Percentiles rank a stretch among this genome's conserved stretches.
These are phyloP conservation scores for Drosophila sordidula DNA, from an alignment of 2,888 invertebrate species.

Conservation along the genomic window DNA sequence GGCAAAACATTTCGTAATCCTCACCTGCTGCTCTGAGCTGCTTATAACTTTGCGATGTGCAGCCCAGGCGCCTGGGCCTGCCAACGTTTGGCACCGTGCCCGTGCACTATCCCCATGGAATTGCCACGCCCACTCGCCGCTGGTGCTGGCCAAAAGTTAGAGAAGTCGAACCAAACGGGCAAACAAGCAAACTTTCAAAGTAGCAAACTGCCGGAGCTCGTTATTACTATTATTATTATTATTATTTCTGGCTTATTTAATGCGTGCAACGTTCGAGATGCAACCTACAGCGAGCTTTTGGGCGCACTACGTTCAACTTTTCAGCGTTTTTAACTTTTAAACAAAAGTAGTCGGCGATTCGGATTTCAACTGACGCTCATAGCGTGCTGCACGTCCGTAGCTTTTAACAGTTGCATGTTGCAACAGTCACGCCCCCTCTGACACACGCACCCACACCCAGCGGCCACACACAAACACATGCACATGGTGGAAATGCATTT, in stretches of 20 bases:
- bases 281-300: conserved; percentile 42
- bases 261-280: conserved; percentile 25
- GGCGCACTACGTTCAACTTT: conserved; percentile 42
- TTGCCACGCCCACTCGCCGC: conserved; percentile 44
- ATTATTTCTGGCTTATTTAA: conserved; percentile 54
- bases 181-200: conserved; percentile 67
- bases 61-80: conserved; percentile 3
- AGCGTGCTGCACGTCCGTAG: conserved; percentile 72
- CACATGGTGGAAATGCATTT: conserved; percentile 71
- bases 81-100: conserved; percentile 19
- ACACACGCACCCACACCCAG: conserved; percentile 12
- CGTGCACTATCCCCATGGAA: conserved; percentile 47
- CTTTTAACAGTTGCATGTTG: conserved; percentile 73
- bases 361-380: conserved; percentile 58
- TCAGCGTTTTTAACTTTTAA: conserved; percentile 66
- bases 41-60: conserved; percentile 65
- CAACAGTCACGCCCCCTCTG: conserved; percentile 57
- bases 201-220: conserved; percentile 65
- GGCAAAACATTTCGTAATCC: conserved; percentile 68
- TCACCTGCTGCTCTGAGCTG: conserved; percentile 64
- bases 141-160: conserved; percentile 62
- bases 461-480: conserved; percentile 8
- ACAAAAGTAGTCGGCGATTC: conserved; percentile 72
- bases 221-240: conserved; percentile 67
- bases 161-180: conserved; percentile 56